phyloP scores from a whole-genome alignment of 1,140 invertebrate species.

The Bombus waltoni region DNA sequence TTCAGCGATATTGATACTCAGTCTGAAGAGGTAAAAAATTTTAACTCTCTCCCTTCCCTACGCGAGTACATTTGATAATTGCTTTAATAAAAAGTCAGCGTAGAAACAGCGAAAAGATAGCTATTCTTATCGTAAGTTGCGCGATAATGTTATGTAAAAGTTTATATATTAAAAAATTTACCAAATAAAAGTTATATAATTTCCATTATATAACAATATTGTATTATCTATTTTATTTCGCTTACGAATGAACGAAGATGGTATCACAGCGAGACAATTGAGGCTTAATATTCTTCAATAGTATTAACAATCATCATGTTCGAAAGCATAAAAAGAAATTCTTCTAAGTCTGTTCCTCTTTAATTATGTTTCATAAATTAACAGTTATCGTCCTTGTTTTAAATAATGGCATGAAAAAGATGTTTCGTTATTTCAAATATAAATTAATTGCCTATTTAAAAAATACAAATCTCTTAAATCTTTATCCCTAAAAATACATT shows the following conservation, averaged over 20 bases:
- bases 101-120: neutral
- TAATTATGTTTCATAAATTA: too few species aligned
- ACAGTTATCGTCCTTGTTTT: too few species aligned
- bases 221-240: neutral
- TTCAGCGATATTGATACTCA: neutral
- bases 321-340: too few species aligned
- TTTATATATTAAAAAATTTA: constrained; percentile 13
- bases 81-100: neutral
- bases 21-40: neutral
- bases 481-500: neutral
- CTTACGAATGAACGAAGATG: neutral
- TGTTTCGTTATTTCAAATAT: neutral
- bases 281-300: neutral
- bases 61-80: neutral
- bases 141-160: constrained; percentile 28
- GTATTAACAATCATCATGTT: too few species aligned
- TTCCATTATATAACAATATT: constrained; percentile 1
- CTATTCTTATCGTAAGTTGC: constrained; percentile 3
- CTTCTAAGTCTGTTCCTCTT: too few species aligned
- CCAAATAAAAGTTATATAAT: constrained; percentile 19
- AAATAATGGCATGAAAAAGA: neutral
- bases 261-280: neutral
- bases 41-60: neutral
- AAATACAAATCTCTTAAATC: neutral
- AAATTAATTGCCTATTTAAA: neutral